phyloP scores from a whole-genome alignment of 1,140 invertebrate genomes.

The Frieseomelitta varia region DNA sequence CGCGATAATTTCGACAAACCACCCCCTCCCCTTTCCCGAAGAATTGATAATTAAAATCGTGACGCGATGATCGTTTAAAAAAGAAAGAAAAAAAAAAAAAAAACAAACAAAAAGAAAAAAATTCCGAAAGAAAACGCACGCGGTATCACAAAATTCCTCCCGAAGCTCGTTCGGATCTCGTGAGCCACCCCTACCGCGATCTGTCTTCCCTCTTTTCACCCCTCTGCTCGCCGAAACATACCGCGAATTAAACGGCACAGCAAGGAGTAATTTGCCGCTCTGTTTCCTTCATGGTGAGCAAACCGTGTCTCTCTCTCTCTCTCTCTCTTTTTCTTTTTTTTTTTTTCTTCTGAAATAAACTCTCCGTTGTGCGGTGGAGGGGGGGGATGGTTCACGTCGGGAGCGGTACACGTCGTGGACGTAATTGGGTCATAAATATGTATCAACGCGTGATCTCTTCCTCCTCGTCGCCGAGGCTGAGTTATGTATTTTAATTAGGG shows the following conservation, averaged over 20 bases:
- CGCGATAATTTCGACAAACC: no score
- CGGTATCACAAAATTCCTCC: not conserved
- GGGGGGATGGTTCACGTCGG: no score
- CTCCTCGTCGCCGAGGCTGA: not conserved
- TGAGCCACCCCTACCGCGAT: not conserved
- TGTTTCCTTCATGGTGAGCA: conserved; percentile 36
- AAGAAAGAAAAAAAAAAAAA: no score
- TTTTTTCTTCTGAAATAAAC: conserved; percentile 31
- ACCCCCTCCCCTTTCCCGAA: no score
- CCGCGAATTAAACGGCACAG: conserved; percentile 29
- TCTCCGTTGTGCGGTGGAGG: not conserved
- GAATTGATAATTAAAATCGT: no score
- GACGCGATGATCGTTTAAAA: no score
- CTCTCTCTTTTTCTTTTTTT: not conserved
- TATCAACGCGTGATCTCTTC: conserved; percentile 44
- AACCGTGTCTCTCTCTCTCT: not conserved
- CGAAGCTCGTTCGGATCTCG: not conserved
- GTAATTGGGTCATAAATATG: conserved; percentile 51
- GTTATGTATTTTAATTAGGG: conserved; percentile 51
- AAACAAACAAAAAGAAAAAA: no score
- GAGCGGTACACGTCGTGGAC: conserved; percentile 16
- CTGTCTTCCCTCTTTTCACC: not conserved
- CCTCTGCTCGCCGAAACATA: not conserved
- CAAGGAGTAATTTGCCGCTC: conserved; percentile 47
- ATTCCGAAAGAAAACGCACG: no score